Conservation (phyloP, 2,113 vertebrate genomes). For the Mustela lutreola region DNA sequence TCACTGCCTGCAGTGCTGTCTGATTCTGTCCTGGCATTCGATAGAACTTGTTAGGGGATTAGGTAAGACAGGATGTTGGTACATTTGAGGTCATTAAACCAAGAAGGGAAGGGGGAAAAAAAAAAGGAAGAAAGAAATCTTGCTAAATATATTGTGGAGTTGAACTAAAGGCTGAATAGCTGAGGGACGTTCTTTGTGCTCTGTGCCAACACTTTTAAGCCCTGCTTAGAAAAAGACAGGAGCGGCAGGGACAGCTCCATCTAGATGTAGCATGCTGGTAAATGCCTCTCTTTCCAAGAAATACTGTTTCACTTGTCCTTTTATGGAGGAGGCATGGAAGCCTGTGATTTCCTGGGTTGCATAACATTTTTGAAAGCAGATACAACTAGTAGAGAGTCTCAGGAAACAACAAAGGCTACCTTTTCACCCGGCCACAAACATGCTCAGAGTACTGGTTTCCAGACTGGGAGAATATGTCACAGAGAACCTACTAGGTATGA, state of each 20-base stretch:
- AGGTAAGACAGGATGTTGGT: slow-evolving; percentile 79
- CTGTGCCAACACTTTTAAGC: slow-evolving; percentile 33
- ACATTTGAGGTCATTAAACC: slow-evolving; percentile 78
- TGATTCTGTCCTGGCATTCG: slow-evolving; percentile 70
- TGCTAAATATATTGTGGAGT: slow-evolving; percentile 58
- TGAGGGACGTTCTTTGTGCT: slow-evolving; percentile 52
- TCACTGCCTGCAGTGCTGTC: slow-evolving; percentile 74
- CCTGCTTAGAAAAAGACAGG: slow-evolving; percentile 36
- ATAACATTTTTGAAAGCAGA: neutral
- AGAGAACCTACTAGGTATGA: slow-evolving; percentile 10
- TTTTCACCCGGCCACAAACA: neutral
- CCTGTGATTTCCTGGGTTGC: neutral
- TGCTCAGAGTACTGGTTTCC: slow-evolving; percentile 50
- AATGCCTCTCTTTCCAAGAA: slow-evolving; percentile 66
- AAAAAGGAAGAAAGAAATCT: neutral
- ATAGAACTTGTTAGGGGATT: slow-evolving; percentile 81
- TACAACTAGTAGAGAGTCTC: neutral
- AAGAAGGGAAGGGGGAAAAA: slow-evolving; percentile 50
- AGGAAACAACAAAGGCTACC: slow-evolving; percentile 24
- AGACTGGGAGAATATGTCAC: neutral
- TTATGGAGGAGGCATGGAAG: neutral
- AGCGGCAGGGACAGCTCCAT: neutral
- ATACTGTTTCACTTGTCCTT: slow-evolving; percentile 48
- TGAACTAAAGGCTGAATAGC: slow-evolving; percentile 55
- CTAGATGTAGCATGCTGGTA: neutral